Evolutionary conservation across 2,888 invertebrate genomes (phyloP).

Genomic region (Diloba caeruleocephala): DNA sequence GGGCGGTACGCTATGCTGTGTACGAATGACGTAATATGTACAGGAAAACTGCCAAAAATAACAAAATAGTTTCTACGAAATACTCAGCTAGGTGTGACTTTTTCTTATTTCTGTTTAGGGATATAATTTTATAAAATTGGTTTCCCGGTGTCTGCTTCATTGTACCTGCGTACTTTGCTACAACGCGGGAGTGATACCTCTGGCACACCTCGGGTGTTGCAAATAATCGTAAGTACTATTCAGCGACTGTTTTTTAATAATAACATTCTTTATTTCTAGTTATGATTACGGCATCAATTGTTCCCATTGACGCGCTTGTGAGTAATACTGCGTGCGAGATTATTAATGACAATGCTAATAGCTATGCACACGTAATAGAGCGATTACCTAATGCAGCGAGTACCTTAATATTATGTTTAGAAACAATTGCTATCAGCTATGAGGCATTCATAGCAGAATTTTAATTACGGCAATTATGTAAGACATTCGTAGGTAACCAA

Average conservation of each 20-base stretch:
- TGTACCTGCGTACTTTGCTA: conserved; percentile 7
- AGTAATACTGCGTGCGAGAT: conserved; percentile 36
- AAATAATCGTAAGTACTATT: too few species aligned
- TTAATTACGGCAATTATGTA: too few species aligned
- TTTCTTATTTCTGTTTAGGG: conserved; percentile 15
- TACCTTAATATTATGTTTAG: conserved; percentile 22
- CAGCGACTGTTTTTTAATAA: conserved; percentile 24
- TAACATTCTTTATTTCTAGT: conserved; percentile 37
- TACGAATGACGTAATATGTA: conserved; percentile 34
- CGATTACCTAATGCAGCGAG: conserved; percentile 30
- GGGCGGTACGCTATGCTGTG: conserved; percentile 27
- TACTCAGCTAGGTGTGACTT: conserved; percentile 10
- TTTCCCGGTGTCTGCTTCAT: conserved; percentile 13
- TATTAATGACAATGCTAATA: conserved; percentile 38
- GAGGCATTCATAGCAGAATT: neutral
- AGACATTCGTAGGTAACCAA: too few species aligned
- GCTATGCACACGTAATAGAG: conserved; percentile 33
- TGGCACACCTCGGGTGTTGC: too few species aligned
- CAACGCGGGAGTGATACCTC: too few species aligned
- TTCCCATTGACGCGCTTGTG: conserved; percentile 44
- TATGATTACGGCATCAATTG: conserved; percentile 50
- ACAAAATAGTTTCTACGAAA: conserved; percentile 26
- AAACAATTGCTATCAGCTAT: conserved; percentile 17
- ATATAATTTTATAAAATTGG: conserved; percentile 10
- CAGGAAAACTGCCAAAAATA: conserved; percentile 41